A percentile compares a stretch with the other conserved stretches of the same genome.
Evolutionary conservation across 2,888 invertebrate genomes (phyloP).

Genomic region (Eristalis arbustorum): DNA sequence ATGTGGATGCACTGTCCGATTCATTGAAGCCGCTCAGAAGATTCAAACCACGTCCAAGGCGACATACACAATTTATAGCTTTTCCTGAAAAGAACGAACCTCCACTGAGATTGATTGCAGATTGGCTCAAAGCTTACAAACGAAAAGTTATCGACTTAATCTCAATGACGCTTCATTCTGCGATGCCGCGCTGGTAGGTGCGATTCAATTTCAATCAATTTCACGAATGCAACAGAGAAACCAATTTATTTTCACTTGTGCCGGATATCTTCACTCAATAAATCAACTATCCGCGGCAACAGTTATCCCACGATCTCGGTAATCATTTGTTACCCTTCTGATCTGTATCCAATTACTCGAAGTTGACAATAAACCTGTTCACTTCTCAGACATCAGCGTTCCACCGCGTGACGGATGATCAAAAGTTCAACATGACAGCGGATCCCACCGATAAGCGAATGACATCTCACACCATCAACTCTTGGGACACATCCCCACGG

Average conservation of each 20-base stretch:
- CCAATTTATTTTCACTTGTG: not conserved
- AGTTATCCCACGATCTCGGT: not conserved
- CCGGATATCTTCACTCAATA: constrained; percentile 7
- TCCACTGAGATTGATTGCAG: no score
- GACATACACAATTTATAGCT: no score
- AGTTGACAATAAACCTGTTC: constrained; percentile 51
- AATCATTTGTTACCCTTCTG: constrained; percentile 37
- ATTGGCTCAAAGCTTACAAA: no score
- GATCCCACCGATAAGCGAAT: constrained; percentile 51
- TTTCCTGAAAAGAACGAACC: no score
- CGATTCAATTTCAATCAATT: no score
- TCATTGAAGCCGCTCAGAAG: no score
- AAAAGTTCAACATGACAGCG: constrained; percentile 45
- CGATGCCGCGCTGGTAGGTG: no score
- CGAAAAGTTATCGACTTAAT: no score
- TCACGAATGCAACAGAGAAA: not conserved
- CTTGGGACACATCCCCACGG: constrained; percentile 17
- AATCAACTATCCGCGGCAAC: constrained; percentile 14
- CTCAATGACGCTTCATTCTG: no score
- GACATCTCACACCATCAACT: constrained; percentile 50
- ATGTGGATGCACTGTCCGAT: no score
- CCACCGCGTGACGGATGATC: constrained; percentile 37
- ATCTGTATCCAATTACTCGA: constrained; percentile 60
- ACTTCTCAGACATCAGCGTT: constrained; percentile 38
- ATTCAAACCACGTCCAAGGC: no score